These are phyloP conservation scores for Lophius americanus DNA, from an alignment of 2,797 vertebrate species.

Conservation along the genomic window DNA sequence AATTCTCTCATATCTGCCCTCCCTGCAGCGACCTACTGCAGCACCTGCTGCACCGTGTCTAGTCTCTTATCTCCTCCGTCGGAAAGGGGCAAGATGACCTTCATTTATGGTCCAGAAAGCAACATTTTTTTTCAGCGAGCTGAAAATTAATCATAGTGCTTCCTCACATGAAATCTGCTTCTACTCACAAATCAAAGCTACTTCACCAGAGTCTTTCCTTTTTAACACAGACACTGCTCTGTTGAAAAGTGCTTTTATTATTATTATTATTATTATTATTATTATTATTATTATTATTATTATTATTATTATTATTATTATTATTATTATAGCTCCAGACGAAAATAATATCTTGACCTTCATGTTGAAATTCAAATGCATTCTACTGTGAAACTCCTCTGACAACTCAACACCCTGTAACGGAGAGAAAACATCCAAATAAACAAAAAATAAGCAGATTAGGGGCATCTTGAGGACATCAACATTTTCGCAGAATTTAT, in stretches of 20 bases:
- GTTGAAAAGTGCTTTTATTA: too few species aligned
- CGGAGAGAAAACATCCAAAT: too few species aligned
- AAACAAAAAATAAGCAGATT: too few species aligned
- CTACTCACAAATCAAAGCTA: slow-evolving; percentile 10
- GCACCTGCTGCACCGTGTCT: slow-evolving; percentile 26
- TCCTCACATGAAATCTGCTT: slow-evolving; percentile 11
- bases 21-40: slow-evolving; percentile 39
- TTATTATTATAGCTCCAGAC: slow-evolving; percentile 6
- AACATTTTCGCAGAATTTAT: too few species aligned
- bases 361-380: neutral
- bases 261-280: too few species aligned
- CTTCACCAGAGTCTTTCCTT: slow-evolving; percentile 6
- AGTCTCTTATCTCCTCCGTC: slow-evolving; percentile 41
- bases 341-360: slow-evolving; percentile 4
- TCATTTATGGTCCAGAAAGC: slow-evolving; percentile 32
- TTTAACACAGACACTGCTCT: too few species aligned
- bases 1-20: neutral
- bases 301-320: too few species aligned
- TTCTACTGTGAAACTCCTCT: neutral
- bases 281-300: neutral
- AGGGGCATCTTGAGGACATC: too few species aligned
- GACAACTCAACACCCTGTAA: neutral
- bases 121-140: slow-evolving; percentile 12
- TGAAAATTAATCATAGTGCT: slow-evolving; percentile 23
- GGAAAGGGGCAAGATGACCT: slow-evolving; percentile 49